Evolutionary conservation across 1,140 invertebrate genomes (phyloP).

Genomic region (Aphidius gifuensis): DNA sequence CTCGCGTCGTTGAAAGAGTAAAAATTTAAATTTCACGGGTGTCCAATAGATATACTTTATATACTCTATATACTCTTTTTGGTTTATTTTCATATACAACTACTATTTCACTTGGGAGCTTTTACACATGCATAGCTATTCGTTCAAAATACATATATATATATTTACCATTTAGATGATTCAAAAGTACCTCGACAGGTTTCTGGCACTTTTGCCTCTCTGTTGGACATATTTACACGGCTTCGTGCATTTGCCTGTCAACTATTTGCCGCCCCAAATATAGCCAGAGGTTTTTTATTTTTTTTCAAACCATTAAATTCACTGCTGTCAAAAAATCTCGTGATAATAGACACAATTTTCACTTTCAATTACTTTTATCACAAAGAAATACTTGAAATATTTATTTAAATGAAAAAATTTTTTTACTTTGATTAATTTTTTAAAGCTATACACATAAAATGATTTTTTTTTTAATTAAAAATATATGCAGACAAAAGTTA

Average conservation of each 20-base stretch:
- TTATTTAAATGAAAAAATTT: too few relatives aligned
- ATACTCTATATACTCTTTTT: slow-evolving; percentile 11
- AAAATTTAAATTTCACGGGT: slow-evolving; percentile 28
- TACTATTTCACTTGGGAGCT: slow-evolving; percentile 20
- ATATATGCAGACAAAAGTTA: too few relatives aligned
- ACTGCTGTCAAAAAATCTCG: too few relatives aligned
- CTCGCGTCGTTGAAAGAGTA: slow-evolving; percentile 24
- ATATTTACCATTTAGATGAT: slow-evolving; percentile 28
- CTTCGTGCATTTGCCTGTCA: slow-evolving; percentile 8
- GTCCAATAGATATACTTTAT: slow-evolving; percentile 12
- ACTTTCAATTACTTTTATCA: too few relatives aligned
- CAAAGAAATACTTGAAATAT: too few relatives aligned
- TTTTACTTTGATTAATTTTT: too few relatives aligned
- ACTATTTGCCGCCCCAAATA: not conserved
- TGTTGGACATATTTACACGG: slow-evolving; percentile 17
- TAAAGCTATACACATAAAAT: too few relatives aligned
- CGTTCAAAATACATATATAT: too few relatives aligned
- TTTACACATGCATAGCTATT: slow-evolving; percentile 12
- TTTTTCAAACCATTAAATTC: too few relatives aligned
- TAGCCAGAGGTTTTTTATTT: too few relatives aligned
- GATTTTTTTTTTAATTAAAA: too few relatives aligned
- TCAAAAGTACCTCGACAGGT: slow-evolving; percentile 10
- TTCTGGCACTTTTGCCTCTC: slow-evolving; percentile 14
- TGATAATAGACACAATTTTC: too few relatives aligned
- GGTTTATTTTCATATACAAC: slow-evolving; percentile 15